Evolutionary conservation across 2,888 invertebrate species (phyloP), one percentile per base, ranked within the genome.

Genomic region (Pedicia rivosa): DNA sequence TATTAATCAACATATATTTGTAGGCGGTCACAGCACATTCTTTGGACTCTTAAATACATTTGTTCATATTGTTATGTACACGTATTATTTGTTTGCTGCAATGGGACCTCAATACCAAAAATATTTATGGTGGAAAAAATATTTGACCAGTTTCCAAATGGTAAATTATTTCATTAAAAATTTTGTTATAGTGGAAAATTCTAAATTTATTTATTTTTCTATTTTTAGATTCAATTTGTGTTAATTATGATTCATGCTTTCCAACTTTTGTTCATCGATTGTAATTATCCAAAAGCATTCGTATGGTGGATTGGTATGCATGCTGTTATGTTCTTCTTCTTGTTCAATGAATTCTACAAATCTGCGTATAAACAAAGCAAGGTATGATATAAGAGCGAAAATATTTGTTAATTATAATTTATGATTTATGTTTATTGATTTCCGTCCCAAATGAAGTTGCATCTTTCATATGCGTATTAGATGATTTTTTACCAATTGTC

Each of bases 11-110:
- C n/a, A n/a, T n/a, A n/a, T n/a, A n/a, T 9, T 33, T 39, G 16
- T 40, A 70, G 90, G 92, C 56, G 94, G 94, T 22, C 92, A 94
- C 61, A 88, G 88, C 50, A 91, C 94, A 5, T 94, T 94, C 72
- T 94, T 94, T 61, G 87, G 91, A 2, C 69, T 91, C 48, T 66
- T 92, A 52, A 95, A 94, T 63, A 88, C 91, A 2, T 91, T 91
- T 61, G 91, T 95, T n/a, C 94, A 95, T 64, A 81, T 94, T 50
- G 69, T 94, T 47, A 95, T 95, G 94, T 94, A 95, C 64, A 67
- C 77, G 5, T 95, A 94, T 66, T 91, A 91, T 56, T 70, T 94
- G 67, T 63, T 92, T 53, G 77, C 91, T 34, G 92, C 92, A 22
- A 69, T 91, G 64, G 92, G 94, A 40, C 91, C 91, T 6, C 67